Conservation (phyloP, 2,888 invertebrate genomes). For the Stegophylla sp. region DNA sequence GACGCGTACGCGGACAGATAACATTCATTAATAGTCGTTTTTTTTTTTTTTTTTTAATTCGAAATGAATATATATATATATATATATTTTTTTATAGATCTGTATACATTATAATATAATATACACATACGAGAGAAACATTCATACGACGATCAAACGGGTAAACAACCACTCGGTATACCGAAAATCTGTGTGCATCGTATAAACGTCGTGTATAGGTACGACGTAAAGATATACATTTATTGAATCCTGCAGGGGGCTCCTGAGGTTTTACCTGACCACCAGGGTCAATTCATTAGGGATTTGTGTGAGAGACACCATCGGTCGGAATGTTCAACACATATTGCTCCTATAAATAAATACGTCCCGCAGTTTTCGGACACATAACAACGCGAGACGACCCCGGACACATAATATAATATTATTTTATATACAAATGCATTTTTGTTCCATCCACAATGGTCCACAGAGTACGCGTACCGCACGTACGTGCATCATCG, state of each 20-base stretch:
- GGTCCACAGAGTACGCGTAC: neutral
- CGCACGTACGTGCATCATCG: neutral
- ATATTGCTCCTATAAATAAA: neutral
- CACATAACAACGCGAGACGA: slow-evolving; percentile 37
- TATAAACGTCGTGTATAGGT: too few species aligned
- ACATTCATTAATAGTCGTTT: too few species aligned
- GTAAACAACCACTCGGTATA: neutral
- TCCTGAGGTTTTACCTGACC: slow-evolving; percentile 18
- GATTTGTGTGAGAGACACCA: slow-evolving; percentile 38
- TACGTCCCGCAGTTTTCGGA: slow-evolving; percentile 57
- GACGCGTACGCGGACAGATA: neutral
- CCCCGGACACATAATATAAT: slow-evolving; percentile 22
- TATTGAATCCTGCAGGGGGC: neutral
- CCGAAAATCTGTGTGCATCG: neutral
- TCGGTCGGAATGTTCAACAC: slow-evolving; percentile 33
- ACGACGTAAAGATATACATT: too few species aligned
- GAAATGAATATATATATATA: neutral
- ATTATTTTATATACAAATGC: slow-evolving; percentile 36
- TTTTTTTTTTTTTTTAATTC: neutral
- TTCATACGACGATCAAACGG: neutral
- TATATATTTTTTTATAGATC: too few species aligned
- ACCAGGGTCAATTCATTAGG: slow-evolving; percentile 55
- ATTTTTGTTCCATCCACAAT: slow-evolving; percentile 43
- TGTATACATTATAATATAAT: too few species aligned
- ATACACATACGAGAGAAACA: too few species aligned